Evolutionary conservation across 1,140 invertebrate genomes (phyloP).

Genomic region (Lordiphosa mommai): DNA sequence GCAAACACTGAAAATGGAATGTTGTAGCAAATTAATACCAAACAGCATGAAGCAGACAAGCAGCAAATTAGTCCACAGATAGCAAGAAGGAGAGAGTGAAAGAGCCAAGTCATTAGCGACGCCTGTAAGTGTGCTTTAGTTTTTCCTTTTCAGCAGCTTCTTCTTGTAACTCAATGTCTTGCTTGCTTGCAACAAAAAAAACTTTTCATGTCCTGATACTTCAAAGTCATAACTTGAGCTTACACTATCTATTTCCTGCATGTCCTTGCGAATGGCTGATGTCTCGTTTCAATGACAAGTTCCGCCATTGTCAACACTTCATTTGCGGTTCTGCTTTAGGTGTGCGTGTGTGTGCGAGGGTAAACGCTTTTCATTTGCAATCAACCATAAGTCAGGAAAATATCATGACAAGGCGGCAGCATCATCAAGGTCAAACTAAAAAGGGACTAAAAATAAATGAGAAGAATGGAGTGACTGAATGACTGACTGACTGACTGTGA

Average conservation of each 20-base stretch:
- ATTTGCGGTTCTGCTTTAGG: constrained; percentile 15
- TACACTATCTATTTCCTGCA: constrained; percentile 33
- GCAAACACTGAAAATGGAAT: constrained; percentile 5
- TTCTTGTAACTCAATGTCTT: constrained; percentile 25
- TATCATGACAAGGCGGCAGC: constrained; percentile 20
- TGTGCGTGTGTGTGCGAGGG: constrained; percentile 4
- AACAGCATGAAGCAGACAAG: constrained; percentile 34
- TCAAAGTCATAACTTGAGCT: constrained; percentile 59
- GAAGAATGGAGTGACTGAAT: constrained; percentile 1
- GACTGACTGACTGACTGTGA: not conserved
- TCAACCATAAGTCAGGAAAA: constrained; percentile 32
- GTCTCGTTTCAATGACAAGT: constrained; percentile 49
- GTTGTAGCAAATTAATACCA: constrained; percentile 35
- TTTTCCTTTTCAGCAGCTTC: constrained; percentile 1
- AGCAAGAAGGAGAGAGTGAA: not conserved
- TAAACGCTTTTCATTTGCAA: constrained; percentile 45
- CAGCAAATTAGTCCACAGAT: constrained; percentile 42
- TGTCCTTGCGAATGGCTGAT: constrained; percentile 32
- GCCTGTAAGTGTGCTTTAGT: constrained; percentile 21
- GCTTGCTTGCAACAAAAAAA: not conserved
- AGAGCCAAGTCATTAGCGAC: constrained; percentile 45
- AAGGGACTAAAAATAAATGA: constrained; percentile 31
- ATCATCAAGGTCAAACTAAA: constrained; percentile 23
- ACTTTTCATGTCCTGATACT: constrained; percentile 10
- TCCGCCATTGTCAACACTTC: constrained; percentile 63